A percentile compares a stretch with the other conserved stretches of the same genome.
phyloP scores from a whole-genome alignment of 2,888 invertebrate species.

The Cephonodes hylas region DNA sequence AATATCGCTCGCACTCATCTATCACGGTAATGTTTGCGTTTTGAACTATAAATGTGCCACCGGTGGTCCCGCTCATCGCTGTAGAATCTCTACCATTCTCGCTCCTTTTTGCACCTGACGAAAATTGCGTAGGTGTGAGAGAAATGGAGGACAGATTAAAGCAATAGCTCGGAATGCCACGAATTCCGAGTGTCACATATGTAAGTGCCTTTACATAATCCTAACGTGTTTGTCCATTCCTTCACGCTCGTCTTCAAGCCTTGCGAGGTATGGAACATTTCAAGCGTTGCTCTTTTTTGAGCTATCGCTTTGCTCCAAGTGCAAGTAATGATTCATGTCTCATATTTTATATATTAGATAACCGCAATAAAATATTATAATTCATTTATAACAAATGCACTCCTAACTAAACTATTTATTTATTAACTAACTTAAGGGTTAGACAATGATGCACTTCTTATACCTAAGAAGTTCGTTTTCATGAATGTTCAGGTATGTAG shows the following conservation, averaged over 20 bases:
- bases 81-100: background rate
- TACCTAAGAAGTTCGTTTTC: too few relatives aligned
- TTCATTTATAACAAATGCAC: too few relatives aligned
- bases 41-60: slow-evolving; percentile 10
- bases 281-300: background rate
- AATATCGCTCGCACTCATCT: background rate
- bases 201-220: slow-evolving; percentile 30
- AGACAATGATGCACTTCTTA: too few relatives aligned
- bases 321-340: background rate
- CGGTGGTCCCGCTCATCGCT: slow-evolving; percentile 1
- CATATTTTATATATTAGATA: background rate
- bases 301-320: background rate
- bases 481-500: too few relatives aligned
- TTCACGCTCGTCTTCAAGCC: slow-evolving; percentile 8
- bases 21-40: slow-evolving; percentile 8
- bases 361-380: background rate
- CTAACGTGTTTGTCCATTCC: slow-evolving; percentile 23
- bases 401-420: too few relatives aligned
- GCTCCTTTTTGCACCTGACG: background rate
- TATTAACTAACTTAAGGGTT: too few relatives aligned
- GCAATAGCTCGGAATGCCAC: slow-evolving; percentile 20
- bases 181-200: slow-evolving; percentile 31
- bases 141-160: slow-evolving; percentile 1
- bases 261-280: slow-evolving; percentile 1
- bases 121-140: background rate